Percentiles rank a stretch among this genome's conserved stretches.
Evolutionary conservation across 2,113 vertebrate genomes (phyloP).

Genomic region (Carettochelys insculpta): DNA sequence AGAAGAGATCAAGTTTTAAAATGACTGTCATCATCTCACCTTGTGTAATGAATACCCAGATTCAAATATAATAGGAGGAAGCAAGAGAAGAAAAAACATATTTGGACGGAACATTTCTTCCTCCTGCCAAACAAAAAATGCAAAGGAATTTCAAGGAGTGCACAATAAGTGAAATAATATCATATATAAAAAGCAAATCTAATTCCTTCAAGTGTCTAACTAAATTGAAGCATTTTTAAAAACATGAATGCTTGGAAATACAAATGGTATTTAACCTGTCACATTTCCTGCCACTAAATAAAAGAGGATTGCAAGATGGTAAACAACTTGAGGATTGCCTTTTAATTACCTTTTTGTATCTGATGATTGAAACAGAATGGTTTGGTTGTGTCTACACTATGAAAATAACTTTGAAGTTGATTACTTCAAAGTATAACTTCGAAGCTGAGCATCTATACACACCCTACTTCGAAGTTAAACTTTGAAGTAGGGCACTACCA

Average conservation of each 20-base stretch:
- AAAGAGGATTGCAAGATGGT: background rate
- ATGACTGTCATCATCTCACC: constrained; percentile 71
- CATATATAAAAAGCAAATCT: background rate
- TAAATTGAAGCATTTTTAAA: background rate
- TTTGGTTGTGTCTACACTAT: too few relatives aligned
- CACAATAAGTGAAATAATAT: background rate
- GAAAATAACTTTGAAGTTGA: too few relatives aligned
- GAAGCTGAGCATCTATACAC: too few relatives aligned
- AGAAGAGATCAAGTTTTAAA: background rate
- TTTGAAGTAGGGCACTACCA: too few relatives aligned
- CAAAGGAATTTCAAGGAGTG: background rate
- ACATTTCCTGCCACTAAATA: background rate
- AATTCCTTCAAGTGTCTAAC: background rate
- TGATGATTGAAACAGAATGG: background rate
- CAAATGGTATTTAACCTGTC: constrained; percentile 17
- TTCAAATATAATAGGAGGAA: constrained; percentile 99
- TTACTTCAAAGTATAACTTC: too few relatives aligned
- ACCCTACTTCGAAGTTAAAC: too few relatives aligned
- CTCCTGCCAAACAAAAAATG: constrained; percentile 81
- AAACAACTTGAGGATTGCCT: background rate
- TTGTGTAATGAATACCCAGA: constrained; percentile 98
- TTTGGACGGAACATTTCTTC: constrained; percentile 99
- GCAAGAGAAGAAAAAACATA: constrained; percentile 98
- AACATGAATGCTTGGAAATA: background rate
- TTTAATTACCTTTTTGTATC: background rate